Conservation (phyloP, 64 coral and sea anemone species). For the Montipora efflorescens region DNA sequence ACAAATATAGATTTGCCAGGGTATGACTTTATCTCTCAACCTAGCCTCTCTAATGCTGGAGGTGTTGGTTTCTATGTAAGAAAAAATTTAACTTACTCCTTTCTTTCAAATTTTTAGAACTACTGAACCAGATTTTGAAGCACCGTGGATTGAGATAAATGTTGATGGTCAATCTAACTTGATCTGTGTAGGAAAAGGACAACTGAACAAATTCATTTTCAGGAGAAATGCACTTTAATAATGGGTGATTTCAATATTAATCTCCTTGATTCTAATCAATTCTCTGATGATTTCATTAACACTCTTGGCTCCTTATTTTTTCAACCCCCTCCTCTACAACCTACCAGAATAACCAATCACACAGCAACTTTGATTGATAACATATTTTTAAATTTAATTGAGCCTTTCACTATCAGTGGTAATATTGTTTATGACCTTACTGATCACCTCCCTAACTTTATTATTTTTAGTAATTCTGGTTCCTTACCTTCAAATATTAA, state of each 20-base stretch:
- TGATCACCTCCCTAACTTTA: neutral
- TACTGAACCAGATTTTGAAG: too few relatives aligned
- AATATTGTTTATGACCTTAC: neutral
- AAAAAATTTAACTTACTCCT: slow-evolving; percentile 7
- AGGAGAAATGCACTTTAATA: too few relatives aligned
- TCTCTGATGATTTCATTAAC: slow-evolving; percentile 19
- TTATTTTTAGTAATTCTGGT: slow-evolving; percentile 39
- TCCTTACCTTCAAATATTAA: slow-evolving; percentile 30
- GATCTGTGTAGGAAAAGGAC: too few relatives aligned
- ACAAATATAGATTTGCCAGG: neutral
- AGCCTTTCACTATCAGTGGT: slow-evolving; percentile 14
- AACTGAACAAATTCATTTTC: too few relatives aligned
- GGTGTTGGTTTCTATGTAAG: slow-evolving; percentile 41
- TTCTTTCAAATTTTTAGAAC: too few relatives aligned
- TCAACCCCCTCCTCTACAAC: neutral
- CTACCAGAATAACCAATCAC: slow-evolving; percentile 47
- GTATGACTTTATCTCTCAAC: slow-evolving; percentile 58
- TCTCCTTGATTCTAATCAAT: neutral
- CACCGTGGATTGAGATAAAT: too few relatives aligned
- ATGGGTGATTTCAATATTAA: too few relatives aligned
- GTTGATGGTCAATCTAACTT: too few relatives aligned
- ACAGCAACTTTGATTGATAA: slow-evolving; percentile 53
- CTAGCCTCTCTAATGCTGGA: slow-evolving; percentile 37
- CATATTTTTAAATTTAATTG: slow-evolving; percentile 64
- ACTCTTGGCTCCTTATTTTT: slow-evolving; percentile 23